phyloP scores from a whole-genome alignment of 2,113 vertebrate genomes.

The Pedetes capensis region DNA sequence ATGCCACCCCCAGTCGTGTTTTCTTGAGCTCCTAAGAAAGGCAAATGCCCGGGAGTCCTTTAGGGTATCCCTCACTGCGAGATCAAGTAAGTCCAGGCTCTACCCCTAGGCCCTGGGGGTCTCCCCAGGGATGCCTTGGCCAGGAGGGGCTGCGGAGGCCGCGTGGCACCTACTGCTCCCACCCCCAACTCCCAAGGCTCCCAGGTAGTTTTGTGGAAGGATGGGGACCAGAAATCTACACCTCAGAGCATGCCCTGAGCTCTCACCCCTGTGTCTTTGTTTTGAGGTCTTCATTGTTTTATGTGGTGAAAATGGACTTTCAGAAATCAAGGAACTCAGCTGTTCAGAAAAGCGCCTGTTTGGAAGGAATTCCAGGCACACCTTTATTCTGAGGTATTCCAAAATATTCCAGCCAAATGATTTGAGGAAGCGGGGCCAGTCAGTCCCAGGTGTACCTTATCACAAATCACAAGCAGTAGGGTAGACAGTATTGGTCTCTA shows the following conservation, averaged over 20 bases:
- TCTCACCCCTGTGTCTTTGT: neutral
- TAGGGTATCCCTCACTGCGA: neutral
- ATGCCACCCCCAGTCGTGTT: accelerated
- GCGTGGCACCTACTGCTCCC: neutral
- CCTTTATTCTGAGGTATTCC: constrained; percentile 88
- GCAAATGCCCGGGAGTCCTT: neutral
- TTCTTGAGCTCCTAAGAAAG: neutral
- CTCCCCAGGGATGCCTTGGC: neutral
- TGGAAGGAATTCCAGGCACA: constrained; percentile 85
- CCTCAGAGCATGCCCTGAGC: too few species aligned
- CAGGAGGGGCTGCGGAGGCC: neutral
- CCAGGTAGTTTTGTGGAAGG: neutral
- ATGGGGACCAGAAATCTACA: too few species aligned
- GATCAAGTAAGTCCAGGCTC: neutral
- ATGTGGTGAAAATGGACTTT: constrained; percentile 83
- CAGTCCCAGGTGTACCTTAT: neutral
- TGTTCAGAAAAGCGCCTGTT: constrained; percentile 84
- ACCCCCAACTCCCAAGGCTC: neutral
- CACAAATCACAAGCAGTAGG: neutral
- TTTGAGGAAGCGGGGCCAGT: neutral
- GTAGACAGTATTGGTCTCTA: neutral
- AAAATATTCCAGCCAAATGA: neutral
- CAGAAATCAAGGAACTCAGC: constrained; percentile 86
- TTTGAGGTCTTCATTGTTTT: constrained; percentile 86
- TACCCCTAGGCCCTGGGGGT: neutral